Evolutionary conservation across 2,113 vertebrate species (phyloP), one percentile per base, ranked within the genome.

Genomic region (Chlamydotis undulata): DNA sequence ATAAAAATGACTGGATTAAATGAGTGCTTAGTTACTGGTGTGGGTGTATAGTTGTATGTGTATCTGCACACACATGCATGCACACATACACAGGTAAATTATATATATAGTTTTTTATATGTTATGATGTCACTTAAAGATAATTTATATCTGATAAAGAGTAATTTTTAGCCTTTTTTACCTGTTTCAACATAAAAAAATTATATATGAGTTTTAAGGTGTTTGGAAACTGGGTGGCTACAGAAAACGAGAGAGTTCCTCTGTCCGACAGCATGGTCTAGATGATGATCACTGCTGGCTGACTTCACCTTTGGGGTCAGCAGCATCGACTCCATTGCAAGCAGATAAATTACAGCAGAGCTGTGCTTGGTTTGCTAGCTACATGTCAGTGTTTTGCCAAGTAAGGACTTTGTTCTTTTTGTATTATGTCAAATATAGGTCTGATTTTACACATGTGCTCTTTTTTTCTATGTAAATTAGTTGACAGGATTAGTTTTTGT

Each of bases 1-100:
- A 93, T 92, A 88, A 84, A 95, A 86, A 94, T 93, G 69, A 96
- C 95, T 97, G 96, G 94, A 97, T 94, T 96, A 82, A 96, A 94
- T 89, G 91, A 96, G 74, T 92, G 84, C 86, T 91, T 96, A 92
- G 87, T 97, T 97, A 90, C 94, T 97, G 92, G 56, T 91, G 68
- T 95, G 79, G 9, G n/a, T 93, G 35, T 50, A 29, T n/a, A 91
- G 39, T 37, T 74, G 28, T 82, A 47, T 59, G 28, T 87, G 9
- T 57, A 16, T 50, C 29, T 5, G 24, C 29, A 61, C 16, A 71
- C 16, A 39, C 13, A 25, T 5, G 5, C 33, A 3, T 31, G 43
- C 10, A 21, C 35, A 55, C 59, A 78, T 59, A 77, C 39, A 35
- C 0, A 67, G 52, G 12, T 84, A 60, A 93, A 88, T 81, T 81